A percentile compares a stretch with the other conserved stretches of the same genome.
Conservation (phyloP, 2,113 vertebrate species). For the Oncorhynchus mykiss region DNA sequence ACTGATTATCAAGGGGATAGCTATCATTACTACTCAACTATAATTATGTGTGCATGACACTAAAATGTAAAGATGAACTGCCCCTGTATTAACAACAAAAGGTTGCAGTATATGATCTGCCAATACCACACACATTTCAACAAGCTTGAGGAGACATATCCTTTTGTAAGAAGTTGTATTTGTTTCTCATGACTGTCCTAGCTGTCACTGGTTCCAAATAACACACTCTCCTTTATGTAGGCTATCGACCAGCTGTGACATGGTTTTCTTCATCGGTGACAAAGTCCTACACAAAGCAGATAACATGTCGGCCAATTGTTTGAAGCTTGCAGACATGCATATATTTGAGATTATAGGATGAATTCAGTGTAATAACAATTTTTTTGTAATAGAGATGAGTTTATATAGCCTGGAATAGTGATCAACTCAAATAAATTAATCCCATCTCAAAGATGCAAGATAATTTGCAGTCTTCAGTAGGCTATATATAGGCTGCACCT, state of each 20-base stretch:
- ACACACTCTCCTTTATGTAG: too few relatives aligned
- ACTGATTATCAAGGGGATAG: conserved; percentile 4
- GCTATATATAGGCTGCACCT: too few relatives aligned
- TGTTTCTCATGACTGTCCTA: too few relatives aligned
- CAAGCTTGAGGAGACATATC: too few relatives aligned
- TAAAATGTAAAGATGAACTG: background rate
- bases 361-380: background rate
- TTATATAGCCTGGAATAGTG: background rate
- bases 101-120: background rate
- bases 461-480: too few relatives aligned
- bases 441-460: too few relatives aligned
- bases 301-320: background rate
- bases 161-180: too few relatives aligned
- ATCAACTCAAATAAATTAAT: background rate
- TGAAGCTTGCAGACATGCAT: background rate
- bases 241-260: background rate
- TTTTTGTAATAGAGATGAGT: background rate
- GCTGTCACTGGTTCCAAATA: background rate
- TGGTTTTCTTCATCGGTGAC: background rate
- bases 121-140: too few relatives aligned
- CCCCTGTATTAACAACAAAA: background rate
- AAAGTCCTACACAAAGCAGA: background rate
- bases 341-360: background rate
- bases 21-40: conserved; percentile 10
- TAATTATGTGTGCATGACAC: conserved; percentile 2